Evolutionary conservation across 2,113 vertebrate genomes (phyloP), one percentile per base, ranked within the genome.

Genomic region (Peromyscus polionotus): DNA sequence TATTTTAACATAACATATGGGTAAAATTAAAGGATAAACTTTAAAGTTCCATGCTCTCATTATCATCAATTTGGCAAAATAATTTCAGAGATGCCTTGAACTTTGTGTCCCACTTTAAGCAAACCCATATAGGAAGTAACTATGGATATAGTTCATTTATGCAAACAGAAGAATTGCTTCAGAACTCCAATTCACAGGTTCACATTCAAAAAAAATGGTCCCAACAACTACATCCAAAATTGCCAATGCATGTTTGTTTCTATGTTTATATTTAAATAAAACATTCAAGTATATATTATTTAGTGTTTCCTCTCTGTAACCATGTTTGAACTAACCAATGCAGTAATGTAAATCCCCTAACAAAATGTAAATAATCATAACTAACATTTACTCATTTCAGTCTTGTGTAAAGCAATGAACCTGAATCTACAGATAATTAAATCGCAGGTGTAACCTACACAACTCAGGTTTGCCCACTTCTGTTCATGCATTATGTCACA

Each of bases 81-180:
- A 75, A 51, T 63, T 59, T 72, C 85, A 93, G 51, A 84, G n/a
- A 61, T 61, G 2, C 63, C 70, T 95, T 94, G 84, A 75, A 96
- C 63, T n/a, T 90, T 33, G 79, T 72, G 24, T 7, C 75, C 88
- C 22, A 70, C 48, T 68, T 57, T 80, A 94, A 91, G 4, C 3
- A 9, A 90, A 90, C 24, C 54, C 57, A 77, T 6, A 95, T 11
- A 83, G 5, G 57, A 93, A 81, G 10, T 17, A 96, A 77, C 24
- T 87, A 42, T 26, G 11, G 14, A 3, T 51, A 80, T 42, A 10
- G 3, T 51, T 94, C 76, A 94, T 22, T 94, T 11, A 91, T 13
- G 3, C 75, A 94, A 45, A n/a, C 31, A 84, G 93, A 91, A 68
- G 85, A 94, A 94, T 90, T 86, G 68, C 26, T 65, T 88, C 20